These are phyloP conservation scores for Cephalotes varians DNA, from an alignment of 2,888 invertebrate species.

Conservation along the genomic window DNA sequence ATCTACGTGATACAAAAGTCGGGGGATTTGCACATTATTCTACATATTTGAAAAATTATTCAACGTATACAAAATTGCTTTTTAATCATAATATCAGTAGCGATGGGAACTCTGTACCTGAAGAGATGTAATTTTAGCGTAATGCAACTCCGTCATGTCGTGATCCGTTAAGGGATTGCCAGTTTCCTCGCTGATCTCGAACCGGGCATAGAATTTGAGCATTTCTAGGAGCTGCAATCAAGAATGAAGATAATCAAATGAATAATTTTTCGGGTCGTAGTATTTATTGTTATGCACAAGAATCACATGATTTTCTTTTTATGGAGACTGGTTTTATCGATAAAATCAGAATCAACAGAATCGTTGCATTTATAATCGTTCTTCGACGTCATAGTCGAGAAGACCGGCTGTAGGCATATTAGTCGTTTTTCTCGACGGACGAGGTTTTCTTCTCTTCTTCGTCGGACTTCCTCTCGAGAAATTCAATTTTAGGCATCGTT, in stretches of 20 bases:
- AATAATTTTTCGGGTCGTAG: not conserved
- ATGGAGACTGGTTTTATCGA: not conserved
- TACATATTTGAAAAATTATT: not conserved
- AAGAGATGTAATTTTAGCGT: constrained; percentile 95
- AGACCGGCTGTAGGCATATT: not conserved
- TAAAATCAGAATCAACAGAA: constrained; percentile 3
- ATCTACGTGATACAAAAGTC: not conserved
- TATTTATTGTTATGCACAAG: not conserved
- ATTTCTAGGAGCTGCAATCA: constrained; percentile 94
- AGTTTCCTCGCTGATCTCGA: constrained; percentile 98
- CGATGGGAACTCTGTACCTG: constrained; percentile 88
- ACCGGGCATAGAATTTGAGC: constrained; percentile 98
- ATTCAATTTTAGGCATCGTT: no score
- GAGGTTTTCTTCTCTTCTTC: not conserved
- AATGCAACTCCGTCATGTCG: constrained; percentile 97
- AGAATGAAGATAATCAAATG: not conserved
- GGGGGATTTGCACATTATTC: not conserved
- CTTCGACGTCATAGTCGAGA: constrained; percentile 16
- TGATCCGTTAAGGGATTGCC: constrained; percentile 97
- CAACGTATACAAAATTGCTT: not conserved
- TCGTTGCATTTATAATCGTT: constrained; percentile 31
- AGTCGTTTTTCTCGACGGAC: not conserved
- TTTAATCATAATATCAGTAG: not conserved
- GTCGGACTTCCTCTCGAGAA: not conserved
- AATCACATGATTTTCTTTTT: not conserved